These are phyloP conservation scores for Drosophila kokeensis DNA, from an alignment of 2,888 invertebrate species.

Conservation along the genomic window DNA sequence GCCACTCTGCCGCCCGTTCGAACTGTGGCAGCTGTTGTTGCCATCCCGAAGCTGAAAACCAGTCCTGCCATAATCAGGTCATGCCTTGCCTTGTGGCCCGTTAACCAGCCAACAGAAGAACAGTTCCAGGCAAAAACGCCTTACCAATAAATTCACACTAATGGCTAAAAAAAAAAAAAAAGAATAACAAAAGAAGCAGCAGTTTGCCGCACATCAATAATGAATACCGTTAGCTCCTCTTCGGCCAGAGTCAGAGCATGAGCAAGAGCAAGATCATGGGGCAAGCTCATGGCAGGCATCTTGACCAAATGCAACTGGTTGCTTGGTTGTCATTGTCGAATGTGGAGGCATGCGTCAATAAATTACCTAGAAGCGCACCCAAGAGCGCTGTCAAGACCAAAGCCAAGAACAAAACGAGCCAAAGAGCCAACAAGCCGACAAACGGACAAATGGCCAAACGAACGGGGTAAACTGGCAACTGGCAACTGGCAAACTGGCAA, in stretches of 20 bases:
- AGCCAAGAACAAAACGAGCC: conserved; percentile 39
- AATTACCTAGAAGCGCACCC: conserved; percentile 73
- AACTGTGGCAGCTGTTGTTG: conserved; percentile 21
- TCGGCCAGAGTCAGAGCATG: conserved; percentile 17
- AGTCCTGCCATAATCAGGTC: conserved; percentile 78
- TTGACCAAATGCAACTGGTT: conserved; percentile 68
- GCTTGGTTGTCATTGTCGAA: conserved; percentile 73
- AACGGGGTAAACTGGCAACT: conserved; percentile 22
- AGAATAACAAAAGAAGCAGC: conserved; percentile 21
- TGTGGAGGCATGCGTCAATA: conserved; percentile 75
- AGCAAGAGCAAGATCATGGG: conserved; percentile 25
- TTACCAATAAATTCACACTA: conserved; percentile 71
- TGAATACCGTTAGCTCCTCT: conserved; percentile 64
- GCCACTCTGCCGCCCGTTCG: not conserved
- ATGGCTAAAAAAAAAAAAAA: conserved; percentile 52
- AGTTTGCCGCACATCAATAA: conserved; percentile 68
- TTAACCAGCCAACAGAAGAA: conserved; percentile 51
- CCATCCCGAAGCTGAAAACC: conserved; percentile 46
- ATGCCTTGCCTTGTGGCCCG: conserved; percentile 50
- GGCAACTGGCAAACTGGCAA: conserved; percentile 13
- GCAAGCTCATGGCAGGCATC: conserved; percentile 38
- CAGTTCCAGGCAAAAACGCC: conserved; percentile 50
- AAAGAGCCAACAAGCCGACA: conserved; percentile 19
- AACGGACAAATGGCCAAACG: conserved; percentile 36
- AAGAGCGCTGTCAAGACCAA: conserved; percentile 53